A percentile compares a stretch with the other conserved stretches of the same genome.
Conservation (phyloP, 2,797 vertebrate species). For the Tapera naevia region DNA sequence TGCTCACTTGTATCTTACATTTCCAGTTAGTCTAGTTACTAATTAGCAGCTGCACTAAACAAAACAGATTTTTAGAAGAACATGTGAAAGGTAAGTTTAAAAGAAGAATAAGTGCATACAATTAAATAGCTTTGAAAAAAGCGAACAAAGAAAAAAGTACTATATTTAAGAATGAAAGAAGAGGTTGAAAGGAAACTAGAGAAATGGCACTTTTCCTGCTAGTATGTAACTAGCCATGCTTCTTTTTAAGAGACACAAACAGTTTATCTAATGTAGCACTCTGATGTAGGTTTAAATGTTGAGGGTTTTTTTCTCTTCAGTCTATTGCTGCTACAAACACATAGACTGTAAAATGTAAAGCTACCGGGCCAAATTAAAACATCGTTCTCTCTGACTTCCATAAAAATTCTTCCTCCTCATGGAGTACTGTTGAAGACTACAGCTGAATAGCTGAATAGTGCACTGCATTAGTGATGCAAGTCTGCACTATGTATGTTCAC, state of each 20-base stretch:
- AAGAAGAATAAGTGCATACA: background rate
- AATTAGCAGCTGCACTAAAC: background rate
- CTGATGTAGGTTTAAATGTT: background rate
- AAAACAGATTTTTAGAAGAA: background rate
- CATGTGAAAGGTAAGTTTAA: background rate
- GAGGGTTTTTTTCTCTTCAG: background rate
- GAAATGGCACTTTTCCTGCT: background rate
- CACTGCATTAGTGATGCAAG: background rate
- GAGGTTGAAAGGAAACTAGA: background rate
- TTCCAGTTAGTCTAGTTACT: background rate
- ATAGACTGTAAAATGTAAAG: background rate
- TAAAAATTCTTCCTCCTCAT: background rate
- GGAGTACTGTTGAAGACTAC: background rate
- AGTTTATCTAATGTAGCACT: background rate
- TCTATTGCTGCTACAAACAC: background rate
- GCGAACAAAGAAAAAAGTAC: background rate
- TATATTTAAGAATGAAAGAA: background rate
- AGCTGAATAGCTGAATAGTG: background rate
- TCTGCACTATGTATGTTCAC: background rate
- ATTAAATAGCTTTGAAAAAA: background rate
- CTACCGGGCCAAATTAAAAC: background rate
- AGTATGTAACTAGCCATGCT: background rate
- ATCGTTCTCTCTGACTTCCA: background rate
- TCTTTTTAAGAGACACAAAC: background rate
- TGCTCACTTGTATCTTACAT: background rate